Evolutionary conservation across 2,888 invertebrate species (phyloP), one percentile per base, ranked within the genome.

Genomic region (Schizaphis graminum): DNA sequence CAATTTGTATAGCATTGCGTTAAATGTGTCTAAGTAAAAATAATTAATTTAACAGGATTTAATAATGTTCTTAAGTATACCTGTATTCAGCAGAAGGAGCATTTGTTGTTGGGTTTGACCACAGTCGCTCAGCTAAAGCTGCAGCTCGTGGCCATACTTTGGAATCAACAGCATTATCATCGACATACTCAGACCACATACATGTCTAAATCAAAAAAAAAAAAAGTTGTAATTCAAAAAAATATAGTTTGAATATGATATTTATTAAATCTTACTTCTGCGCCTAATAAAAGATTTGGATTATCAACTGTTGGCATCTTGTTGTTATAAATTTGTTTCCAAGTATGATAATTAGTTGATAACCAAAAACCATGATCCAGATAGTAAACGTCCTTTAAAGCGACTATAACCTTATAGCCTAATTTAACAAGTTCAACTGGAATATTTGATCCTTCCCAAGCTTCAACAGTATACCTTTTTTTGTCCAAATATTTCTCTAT

Each of bases 301-400:
- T 94, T 67, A 67, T 53, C 41, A 16, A 91, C 93, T 49, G 8
- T 77, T 5, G 97, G 97, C 95, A 98, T 96, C 67, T 95, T 96
- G 96, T 98, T 97, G 1, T 97, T 96, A 95, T 98, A 98, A 95
- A 97, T 97, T 28, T 96, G 96, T 95, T 97, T 96, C 98, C 98
- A 98, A 94, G 97, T 97, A 95, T 98, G 97, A 95, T 97, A 98
- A 44, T 96, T 96, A 0, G 98, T 98, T 49, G 94, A 95, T 0
- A 98, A 98, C 98, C 98, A 98, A 96, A 98, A 98, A 0, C 98
- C 98, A 95, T 98, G 98, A 96, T 98, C 98, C 95, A 98, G 96
- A 95, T 98, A 98, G 98, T 98, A 98, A 41, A 97, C 97, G 96
- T 98, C 97, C 95, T 98, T 98, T 0, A 98, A 98, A 0, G 98